These are phyloP conservation scores for Hesperophylax magnus DNA, from an alignment of 1,140 invertebrate species.

Conservation along the genomic window DNA sequence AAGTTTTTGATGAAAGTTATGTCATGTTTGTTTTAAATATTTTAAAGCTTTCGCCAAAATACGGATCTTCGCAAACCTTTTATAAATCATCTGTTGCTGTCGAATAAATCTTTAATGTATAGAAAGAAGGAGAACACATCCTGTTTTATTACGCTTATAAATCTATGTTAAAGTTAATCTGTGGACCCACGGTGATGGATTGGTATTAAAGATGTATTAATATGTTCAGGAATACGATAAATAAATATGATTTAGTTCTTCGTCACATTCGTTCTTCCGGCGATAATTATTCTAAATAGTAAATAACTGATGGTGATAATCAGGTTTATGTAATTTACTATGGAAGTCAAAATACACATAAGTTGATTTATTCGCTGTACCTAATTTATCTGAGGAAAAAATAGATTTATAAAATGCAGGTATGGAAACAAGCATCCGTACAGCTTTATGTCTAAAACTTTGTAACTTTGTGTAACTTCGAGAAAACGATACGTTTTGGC, in stretches of 20 bases:
- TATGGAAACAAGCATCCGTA: not conserved
- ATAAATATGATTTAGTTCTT: not conserved
- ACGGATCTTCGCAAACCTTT: not conserved
- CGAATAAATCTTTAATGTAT: not conserved
- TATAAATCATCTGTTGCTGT: slow-evolving; percentile 3
- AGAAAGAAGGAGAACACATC: not conserved
- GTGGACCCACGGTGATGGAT: not conserved
- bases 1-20: too few species aligned
- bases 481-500: too few species aligned
- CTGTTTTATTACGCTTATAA: not conserved
- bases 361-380: not conserved
- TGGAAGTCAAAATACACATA: too few species aligned
- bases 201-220: not conserved
- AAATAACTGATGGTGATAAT: too few species aligned
- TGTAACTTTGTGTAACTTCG: not conserved
- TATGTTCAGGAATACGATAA: not conserved
- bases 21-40: too few species aligned
- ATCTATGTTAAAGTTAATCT: not conserved
- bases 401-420: not conserved
- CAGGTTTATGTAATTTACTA: too few species aligned
- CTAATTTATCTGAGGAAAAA: not conserved
- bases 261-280: too few species aligned
- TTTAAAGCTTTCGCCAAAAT: not conserved
- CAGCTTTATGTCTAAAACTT: not conserved
- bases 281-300: too few species aligned